These are phyloP conservation scores for Sanderia malayensis DNA, from an alignment of 30 jellyfish, hydroid and myxozoan species.

Conservation along the genomic window DNA sequence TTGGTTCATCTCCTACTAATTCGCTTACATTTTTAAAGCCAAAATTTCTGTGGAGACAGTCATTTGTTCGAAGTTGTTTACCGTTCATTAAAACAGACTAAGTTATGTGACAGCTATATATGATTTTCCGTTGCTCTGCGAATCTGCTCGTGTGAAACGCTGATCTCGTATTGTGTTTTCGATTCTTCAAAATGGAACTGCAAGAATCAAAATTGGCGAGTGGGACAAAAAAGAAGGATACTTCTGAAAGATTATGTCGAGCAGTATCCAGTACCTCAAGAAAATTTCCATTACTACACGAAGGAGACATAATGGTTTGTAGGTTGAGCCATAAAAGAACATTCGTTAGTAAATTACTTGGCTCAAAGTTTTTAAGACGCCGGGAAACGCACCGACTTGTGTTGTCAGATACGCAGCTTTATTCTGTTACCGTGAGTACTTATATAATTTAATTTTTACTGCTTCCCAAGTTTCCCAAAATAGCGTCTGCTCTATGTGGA, in stretches of 20 bases:
- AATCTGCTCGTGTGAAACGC: no score
- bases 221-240: conserved; percentile 53
- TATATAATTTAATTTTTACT: no score
- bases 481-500: no score
- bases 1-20: no score
- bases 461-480: no score
- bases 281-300: conserved; percentile 63
- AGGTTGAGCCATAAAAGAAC: conserved; percentile 63
- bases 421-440: conserved; percentile 70
- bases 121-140: no score
- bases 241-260: conserved; percentile 16
- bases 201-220: not conserved
- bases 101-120: no score
- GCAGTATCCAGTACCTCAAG: conserved; percentile 21
- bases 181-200: not conserved
- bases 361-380: conserved; percentile 67
- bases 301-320: conserved; percentile 73
- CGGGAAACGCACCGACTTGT: conserved; percentile 76
- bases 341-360: conserved; percentile 47
- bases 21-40: no score
- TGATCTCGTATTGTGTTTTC: no score
- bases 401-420: conserved; percentile 56
- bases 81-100: no score
- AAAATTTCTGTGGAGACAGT: no score
- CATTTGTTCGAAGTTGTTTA: no score